Evolutionary conservation across 64 coral and sea anemone species (phyloP).

Genomic region (Pocillopora verrucosa): DNA sequence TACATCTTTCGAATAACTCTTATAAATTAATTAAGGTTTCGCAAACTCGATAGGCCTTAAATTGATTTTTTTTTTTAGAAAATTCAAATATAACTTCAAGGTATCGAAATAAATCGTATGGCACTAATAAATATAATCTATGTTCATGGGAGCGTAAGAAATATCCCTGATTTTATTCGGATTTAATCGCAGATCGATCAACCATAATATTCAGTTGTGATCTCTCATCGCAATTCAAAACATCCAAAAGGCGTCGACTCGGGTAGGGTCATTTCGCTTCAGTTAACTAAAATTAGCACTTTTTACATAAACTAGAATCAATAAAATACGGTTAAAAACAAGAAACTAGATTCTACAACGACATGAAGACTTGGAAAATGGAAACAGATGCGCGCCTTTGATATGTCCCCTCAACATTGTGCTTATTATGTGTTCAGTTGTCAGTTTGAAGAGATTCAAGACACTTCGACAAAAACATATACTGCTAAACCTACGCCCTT

Average conservation of each 20-base stretch:
- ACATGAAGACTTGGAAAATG: background rate
- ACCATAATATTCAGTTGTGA: too few relatives aligned
- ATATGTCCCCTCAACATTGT: background rate
- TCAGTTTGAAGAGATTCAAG: background rate
- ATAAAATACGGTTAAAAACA: background rate
- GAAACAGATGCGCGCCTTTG: background rate
- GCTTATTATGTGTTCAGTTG: background rate
- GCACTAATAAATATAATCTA: too few relatives aligned
- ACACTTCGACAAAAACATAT: too few relatives aligned
- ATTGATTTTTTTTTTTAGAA: too few relatives aligned
- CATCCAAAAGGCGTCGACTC: background rate
- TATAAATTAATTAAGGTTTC: too few relatives aligned
- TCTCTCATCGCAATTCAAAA: conserved; percentile 1
- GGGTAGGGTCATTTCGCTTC: background rate
- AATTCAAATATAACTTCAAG: too few relatives aligned
- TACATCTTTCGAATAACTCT: background rate
- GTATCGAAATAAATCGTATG: too few relatives aligned
- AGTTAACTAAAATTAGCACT: background rate
- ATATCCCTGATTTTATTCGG: too few relatives aligned
- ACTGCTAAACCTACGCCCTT: background rate
- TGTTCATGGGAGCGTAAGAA: too few relatives aligned
- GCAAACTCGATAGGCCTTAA: too few relatives aligned
- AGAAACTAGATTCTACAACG: background rate
- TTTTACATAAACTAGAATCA: background rate
- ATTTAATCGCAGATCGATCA: too few relatives aligned